Evolutionary conservation across 2,888 invertebrate species (phyloP).

Genomic region (Drosophila vallismaia): DNA sequence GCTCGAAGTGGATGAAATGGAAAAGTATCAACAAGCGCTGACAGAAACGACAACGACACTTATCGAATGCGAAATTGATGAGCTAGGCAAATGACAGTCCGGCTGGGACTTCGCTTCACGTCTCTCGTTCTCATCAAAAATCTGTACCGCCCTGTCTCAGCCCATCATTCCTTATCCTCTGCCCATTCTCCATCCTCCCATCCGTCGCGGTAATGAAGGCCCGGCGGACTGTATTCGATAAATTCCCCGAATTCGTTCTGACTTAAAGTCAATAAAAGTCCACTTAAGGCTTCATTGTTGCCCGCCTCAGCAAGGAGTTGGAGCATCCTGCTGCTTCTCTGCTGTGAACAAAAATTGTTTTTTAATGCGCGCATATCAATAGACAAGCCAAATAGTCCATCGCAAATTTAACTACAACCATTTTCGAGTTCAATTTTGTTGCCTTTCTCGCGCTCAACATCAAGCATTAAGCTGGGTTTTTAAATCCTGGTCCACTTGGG

Average conservation of each 20-base stretch:
- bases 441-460: conserved; percentile 36
- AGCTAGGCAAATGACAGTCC: conserved; percentile 69
- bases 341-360: conserved; percentile 74
- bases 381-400: conserved; percentile 77
- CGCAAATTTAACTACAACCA: conserved; percentile 73
- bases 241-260: conserved; percentile 78
- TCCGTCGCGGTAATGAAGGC: conserved; percentile 70
- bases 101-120: conserved; percentile 28
- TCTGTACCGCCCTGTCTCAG: conserved; percentile 4
- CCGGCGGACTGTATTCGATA: conserved; percentile 71
- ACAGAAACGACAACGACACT: conserved; percentile 46
- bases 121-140: conserved; percentile 44
- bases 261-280: conserved; percentile 79
- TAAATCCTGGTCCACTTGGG: background rate
- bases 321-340: conserved; percentile 4
- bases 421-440: conserved; percentile 63
- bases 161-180: conserved; percentile 32
- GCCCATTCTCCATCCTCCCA: conserved; percentile 33
- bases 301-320: conserved; percentile 34
- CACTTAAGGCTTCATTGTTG: conserved; percentile 79
- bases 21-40: conserved; percentile 54
- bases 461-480: conserved; percentile 28
- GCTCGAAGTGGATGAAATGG: conserved; percentile 41
- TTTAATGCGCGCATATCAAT: conserved; percentile 78
- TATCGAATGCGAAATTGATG: conserved; percentile 77